Evolutionary conservation across 2,888 invertebrate genomes (phyloP).

Genomic region (Aspidiotus destructor): DNA sequence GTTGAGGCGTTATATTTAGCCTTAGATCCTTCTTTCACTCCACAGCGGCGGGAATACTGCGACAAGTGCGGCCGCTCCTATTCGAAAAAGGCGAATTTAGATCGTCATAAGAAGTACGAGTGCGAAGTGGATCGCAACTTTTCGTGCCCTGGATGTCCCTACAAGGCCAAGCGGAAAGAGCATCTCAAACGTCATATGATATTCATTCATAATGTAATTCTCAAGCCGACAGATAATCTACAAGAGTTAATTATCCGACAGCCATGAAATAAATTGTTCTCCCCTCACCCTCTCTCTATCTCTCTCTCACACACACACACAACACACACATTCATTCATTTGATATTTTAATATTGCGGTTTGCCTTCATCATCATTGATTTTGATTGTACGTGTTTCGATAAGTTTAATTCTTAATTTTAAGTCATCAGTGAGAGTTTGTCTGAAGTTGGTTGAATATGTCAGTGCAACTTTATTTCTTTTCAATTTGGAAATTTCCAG

Average conservation of each 20-base stretch:
- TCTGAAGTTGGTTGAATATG: too few species aligned
- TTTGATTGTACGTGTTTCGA: too few species aligned
- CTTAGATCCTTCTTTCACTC: background rate
- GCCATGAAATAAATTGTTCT: background rate
- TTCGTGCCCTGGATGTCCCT: conserved; percentile 42
- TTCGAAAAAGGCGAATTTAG: conserved; percentile 35
- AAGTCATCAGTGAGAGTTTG: too few species aligned
- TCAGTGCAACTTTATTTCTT: too few species aligned
- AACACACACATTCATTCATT: too few species aligned
- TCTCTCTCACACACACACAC: too few species aligned
- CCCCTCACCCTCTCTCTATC: too few species aligned
- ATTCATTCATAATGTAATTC: conserved; percentile 33
- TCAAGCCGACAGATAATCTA: conserved; percentile 17
- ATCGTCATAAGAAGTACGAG: conserved; percentile 38
- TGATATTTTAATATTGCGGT: too few species aligned
- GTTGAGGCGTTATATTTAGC: background rate
- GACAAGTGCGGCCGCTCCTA: conserved; percentile 39
- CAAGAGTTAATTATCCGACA: conserved; percentile 17
- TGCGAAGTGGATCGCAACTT: conserved; percentile 44
- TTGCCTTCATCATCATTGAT: too few species aligned
- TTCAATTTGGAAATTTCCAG: too few species aligned
- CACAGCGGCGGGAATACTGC: conserved; percentile 23
- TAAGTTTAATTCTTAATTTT: too few species aligned
- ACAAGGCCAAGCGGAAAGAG: conserved; percentile 42
- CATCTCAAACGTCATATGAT: conserved; percentile 39